phyloP scores from a whole-genome alignment of 2,888 invertebrate species.

The Teinopalpus imperialis region DNA sequence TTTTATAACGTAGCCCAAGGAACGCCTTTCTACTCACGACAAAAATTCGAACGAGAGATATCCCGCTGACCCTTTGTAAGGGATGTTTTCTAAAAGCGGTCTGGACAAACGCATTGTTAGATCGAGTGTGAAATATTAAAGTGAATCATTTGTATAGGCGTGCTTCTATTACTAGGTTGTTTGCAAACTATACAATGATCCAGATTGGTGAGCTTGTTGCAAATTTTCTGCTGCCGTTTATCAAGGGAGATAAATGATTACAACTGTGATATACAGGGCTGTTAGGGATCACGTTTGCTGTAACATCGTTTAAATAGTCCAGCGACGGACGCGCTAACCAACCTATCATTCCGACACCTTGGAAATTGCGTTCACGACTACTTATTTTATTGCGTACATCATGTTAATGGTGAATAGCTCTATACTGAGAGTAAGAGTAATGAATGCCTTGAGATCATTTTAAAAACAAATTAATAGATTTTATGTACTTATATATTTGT shows the following conservation, averaged over 20 bases:
- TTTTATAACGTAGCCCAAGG: constrained; percentile 68
- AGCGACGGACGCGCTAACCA: constrained; percentile 50
- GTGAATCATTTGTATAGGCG: constrained; percentile 64
- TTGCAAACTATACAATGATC: constrained; percentile 69
- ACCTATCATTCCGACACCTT: constrained; percentile 60
- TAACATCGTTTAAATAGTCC: constrained; percentile 67
- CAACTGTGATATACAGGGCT: constrained; percentile 71
- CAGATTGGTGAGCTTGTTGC: constrained; percentile 57
- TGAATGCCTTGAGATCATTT: too few relatives aligned
- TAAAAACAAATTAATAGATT: too few relatives aligned
- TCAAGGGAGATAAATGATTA: constrained; percentile 75
- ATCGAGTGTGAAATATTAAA: constrained; percentile 69
- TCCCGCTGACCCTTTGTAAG: constrained; percentile 76
- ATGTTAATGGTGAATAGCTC: constrained; percentile 22
- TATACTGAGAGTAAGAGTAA: constrained; percentile 23
- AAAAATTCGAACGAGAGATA: constrained; percentile 74
- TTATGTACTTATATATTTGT: too few relatives aligned
- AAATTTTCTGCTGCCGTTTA: constrained; percentile 73
- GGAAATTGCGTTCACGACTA: constrained; percentile 65
- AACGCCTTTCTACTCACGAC: constrained; percentile 76
- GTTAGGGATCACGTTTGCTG: constrained; percentile 50
- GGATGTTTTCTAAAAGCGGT: constrained; percentile 59
- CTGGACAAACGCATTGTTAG: constrained; percentile 74
- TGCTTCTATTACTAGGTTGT: constrained; percentile 72
- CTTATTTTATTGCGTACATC: constrained; percentile 56